These are phyloP conservation scores for Napeogenes sylphis DNA, from an alignment of 2,888 invertebrate genomes.

Conservation along the genomic window DNA sequence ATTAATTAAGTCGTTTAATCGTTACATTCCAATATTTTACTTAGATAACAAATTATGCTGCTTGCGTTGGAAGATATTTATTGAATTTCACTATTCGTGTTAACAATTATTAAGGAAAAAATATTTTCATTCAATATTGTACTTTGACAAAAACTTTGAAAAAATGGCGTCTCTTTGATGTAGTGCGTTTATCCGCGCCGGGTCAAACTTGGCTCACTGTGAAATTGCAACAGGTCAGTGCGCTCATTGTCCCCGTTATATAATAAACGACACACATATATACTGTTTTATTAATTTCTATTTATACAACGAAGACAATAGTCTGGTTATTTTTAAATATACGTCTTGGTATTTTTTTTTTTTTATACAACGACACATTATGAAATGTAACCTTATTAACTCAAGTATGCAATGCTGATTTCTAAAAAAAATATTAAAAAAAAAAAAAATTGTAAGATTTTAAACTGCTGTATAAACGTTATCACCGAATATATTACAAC, in stretches of 20 bases:
- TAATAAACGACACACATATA: constrained; percentile 9
- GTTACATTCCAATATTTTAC: no score
- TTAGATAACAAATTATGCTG: no score
- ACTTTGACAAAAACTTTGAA: constrained; percentile 22
- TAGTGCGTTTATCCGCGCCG: constrained; percentile 32
- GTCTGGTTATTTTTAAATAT: neutral
- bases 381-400: neutral
- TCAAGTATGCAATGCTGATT: no score
- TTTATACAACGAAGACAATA: neutral
- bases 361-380: constrained; percentile 1
- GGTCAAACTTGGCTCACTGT: constrained; percentile 57
- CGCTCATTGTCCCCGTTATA: constrained; percentile 48
- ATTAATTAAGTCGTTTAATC: no score
- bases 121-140: constrained; percentile 11
- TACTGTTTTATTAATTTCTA: constrained; percentile 22
- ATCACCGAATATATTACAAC: neutral
- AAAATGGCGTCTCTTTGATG: constrained; percentile 34
- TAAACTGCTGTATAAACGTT: neutral
- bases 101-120: neutral
- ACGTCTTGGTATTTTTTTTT: neutral
- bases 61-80: no score
- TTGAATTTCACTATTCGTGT: no score
- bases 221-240: constrained; percentile 71
- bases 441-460: neutral
- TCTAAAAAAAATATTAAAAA: neutral